These are phyloP conservation scores for Watsonalla binaria DNA, from an alignment of 2,888 invertebrate species.

Conservation along the genomic window DNA sequence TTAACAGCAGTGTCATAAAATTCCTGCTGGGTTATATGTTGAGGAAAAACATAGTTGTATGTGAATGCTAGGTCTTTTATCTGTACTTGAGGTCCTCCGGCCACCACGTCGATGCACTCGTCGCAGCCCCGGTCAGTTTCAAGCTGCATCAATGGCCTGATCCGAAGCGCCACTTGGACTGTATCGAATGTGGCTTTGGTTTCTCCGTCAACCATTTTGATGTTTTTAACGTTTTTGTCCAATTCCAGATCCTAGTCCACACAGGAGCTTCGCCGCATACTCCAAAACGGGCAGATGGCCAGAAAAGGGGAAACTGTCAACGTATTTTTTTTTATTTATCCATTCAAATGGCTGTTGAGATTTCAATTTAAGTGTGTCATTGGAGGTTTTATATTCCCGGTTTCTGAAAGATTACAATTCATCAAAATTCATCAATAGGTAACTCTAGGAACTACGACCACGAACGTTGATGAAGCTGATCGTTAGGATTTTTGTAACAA, in stretches of 20 bases:
- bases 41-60: constrained; percentile 89
- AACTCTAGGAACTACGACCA: no score
- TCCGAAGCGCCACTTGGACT: constrained; percentile 89
- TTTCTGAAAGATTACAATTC: constrained; percentile 1
- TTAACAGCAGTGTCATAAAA: constrained; percentile 87
- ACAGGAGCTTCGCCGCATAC: constrained; percentile 9
- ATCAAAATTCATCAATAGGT: background rate
- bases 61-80: constrained; percentile 87
- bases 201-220: constrained; percentile 55
- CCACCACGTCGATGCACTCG: constrained; percentile 82
- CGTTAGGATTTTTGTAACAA: no score
- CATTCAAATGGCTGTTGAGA: background rate
- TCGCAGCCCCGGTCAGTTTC: constrained; percentile 88
- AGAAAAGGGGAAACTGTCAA: constrained; percentile 25
- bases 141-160: constrained; percentile 86
- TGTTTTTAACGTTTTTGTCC: background rate
- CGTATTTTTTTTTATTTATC: constrained; percentile 1
- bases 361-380: background rate
- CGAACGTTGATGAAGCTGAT: no score
- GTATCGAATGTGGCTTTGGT: constrained; percentile 61
- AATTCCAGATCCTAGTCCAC: constrained; percentile 8
- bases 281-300: constrained; percentile 21
- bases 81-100: constrained; percentile 83
- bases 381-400: background rate
- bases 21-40: constrained; percentile 82